Evolutionary conservation across 2,113 vertebrate genomes (phyloP).

Genomic region (Zeus faber): DNA sequence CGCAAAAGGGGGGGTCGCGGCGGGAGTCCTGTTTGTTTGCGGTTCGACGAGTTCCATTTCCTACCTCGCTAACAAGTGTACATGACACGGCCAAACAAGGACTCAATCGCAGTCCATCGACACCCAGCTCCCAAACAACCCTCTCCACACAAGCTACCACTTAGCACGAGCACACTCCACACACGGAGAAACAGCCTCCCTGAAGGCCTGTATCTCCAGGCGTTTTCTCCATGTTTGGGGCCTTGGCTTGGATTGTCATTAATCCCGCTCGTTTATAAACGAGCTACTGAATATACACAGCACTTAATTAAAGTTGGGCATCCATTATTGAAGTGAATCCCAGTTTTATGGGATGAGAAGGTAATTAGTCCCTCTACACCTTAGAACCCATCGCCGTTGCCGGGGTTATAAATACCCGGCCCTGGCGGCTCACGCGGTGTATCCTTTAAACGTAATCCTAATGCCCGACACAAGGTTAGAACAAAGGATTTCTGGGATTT

Average conservation of each 20-base stretch:
- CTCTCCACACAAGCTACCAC: background rate
- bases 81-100: too few relatives aligned
- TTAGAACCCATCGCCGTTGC: conserved; percentile 55
- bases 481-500: conserved; percentile 47
- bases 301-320: conserved; percentile 72
- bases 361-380: conserved; percentile 72
- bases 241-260: conserved; percentile 47
- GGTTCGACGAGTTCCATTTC: too few relatives aligned
- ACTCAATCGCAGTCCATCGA: too few relatives aligned
- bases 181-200: background rate
- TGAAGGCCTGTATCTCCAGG: conserved; percentile 39
- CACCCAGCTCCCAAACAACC: conserved; percentile 5
- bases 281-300: conserved; percentile 68
- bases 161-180: conserved; percentile 2
- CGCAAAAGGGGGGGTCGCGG: too few relatives aligned
- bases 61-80: too few relatives aligned
- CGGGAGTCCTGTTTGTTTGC: too few relatives aligned
- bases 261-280: conserved; percentile 67
- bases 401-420: conserved; percentile 61
- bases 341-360: conserved; percentile 67
- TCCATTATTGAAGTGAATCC: conserved; percentile 69
- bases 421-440: conserved; percentile 49
- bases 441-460: conserved; percentile 55
- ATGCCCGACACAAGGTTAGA: conserved; percentile 52
- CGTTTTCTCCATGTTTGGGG: conserved; percentile 35